Percentiles rank a stretch among this genome's conserved stretches.
Evolutionary conservation across 2,888 invertebrate genomes (phyloP).

Genomic region (Plebejus argus): DNA sequence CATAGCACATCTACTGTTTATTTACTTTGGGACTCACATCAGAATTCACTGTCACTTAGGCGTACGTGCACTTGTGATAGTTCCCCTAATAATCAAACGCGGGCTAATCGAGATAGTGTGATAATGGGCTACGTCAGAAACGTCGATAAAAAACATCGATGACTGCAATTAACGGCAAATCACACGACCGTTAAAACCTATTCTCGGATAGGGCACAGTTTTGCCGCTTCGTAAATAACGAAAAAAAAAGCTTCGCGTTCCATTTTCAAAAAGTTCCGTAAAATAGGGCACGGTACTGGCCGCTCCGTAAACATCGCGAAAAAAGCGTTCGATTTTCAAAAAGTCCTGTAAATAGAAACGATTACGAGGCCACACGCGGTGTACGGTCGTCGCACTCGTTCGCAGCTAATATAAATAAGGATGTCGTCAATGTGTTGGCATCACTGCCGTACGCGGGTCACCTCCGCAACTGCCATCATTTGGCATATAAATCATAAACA

Average conservation of each 20-base stretch:
- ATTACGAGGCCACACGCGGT: constrained; percentile 73
- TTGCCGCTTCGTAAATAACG: not conserved
- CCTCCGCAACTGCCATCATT: constrained; percentile 51
- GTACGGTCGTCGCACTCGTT: constrained; percentile 75
- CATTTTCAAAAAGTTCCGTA: not conserved
- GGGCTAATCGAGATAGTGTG: constrained; percentile 65
- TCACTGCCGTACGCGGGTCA: constrained; percentile 66
- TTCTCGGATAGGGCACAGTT: not conserved
- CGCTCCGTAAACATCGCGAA: constrained; percentile 15
- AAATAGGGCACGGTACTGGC: not conserved
- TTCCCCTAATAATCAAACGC: constrained; percentile 57
- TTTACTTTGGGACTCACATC: constrained; percentile 48
- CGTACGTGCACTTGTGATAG: constrained; percentile 67
- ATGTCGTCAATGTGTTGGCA: constrained; percentile 80
- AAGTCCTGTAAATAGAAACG: constrained; percentile 50
- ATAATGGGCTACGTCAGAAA: constrained; percentile 68
- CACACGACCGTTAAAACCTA: constrained; percentile 4
- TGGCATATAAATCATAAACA: constrained; percentile 33
- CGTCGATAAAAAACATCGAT: constrained; percentile 59
- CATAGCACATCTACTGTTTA: constrained; percentile 43
- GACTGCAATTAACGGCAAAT: constrained; percentile 45
- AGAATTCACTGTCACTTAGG: constrained; percentile 51
- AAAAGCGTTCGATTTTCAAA: constrained; percentile 33
- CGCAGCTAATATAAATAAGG: constrained; percentile 77
- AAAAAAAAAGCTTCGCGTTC: not conserved